Conservation (phyloP, 2,888 invertebrate genomes). For the Podabrus alpinus region DNA sequence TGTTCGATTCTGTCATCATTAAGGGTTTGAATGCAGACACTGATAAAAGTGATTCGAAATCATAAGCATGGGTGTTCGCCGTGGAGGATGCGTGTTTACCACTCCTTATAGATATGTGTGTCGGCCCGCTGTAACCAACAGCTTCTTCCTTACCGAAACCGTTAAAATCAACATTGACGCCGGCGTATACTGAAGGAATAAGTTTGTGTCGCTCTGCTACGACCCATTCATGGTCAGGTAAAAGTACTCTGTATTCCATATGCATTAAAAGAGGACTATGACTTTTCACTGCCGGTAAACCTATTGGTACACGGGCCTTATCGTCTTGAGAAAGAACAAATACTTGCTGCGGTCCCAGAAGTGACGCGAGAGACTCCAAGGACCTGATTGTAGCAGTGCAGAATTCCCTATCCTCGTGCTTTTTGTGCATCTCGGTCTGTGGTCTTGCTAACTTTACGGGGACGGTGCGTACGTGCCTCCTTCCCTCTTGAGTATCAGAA, state of each 20-base stretch:
- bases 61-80: conserved; percentile 27
- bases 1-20: conserved; percentile 5
- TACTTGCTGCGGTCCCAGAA: conserved; percentile 9
- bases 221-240: conserved; percentile 36
- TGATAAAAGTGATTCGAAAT: conserved; percentile 23
- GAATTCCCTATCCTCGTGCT: conserved; percentile 26
- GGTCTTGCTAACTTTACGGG: conserved; percentile 39
- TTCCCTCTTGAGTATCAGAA: not conserved
- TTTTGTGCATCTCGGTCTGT: conserved; percentile 26
- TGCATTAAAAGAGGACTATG: conserved; percentile 43
- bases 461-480: conserved; percentile 37
- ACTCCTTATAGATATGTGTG: conserved; percentile 48
- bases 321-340: conserved; percentile 44
- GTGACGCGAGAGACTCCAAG: conserved; percentile 17
- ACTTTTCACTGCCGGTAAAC: conserved; percentile 50
- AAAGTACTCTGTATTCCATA: conserved; percentile 30
- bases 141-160: conserved; percentile 41
- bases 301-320: conserved; percentile 48
- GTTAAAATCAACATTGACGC: conserved; percentile 34
- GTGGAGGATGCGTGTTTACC: conserved; percentile 35
- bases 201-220: conserved; percentile 33
- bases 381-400: not conserved
- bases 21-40: conserved; percentile 37
- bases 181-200: conserved; percentile 35
- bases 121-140: conserved; percentile 51